Evolutionary conservation across 2,113 vertebrate species (phyloP).

Genomic region (Plestiodon gilberti): DNA sequence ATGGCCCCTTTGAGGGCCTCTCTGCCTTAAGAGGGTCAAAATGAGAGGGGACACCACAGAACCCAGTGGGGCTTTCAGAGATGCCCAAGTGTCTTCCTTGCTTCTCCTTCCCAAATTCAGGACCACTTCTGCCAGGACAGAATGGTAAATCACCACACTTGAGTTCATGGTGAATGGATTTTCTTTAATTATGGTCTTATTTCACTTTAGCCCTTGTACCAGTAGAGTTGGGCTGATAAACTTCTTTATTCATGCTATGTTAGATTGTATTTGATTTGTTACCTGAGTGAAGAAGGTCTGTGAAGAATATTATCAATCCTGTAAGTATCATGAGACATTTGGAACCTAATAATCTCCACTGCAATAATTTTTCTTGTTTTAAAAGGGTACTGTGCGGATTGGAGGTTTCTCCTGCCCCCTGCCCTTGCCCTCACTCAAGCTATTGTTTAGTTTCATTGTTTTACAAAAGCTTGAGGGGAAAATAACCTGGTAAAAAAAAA

Average conservation of each 20-base stretch:
- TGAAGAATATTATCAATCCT: neutral
- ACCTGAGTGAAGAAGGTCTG: neutral
- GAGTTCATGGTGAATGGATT: no score
- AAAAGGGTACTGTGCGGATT: neutral
- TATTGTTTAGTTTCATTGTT: neutral
- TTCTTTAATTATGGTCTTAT: no score
- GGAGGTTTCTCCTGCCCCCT: no score
- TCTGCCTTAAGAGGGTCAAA: no score
- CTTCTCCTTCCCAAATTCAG: no score
- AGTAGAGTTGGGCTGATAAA: neutral
- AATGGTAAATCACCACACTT: no score
- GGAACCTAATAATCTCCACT: neutral
- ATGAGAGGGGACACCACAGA: no score
- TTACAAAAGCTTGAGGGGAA: neutral
- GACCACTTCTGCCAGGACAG: no score
- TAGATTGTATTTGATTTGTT: neutral
- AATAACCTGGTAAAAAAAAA: neutral
- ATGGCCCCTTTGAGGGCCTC: no score
- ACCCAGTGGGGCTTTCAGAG: no score
- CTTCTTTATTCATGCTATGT: neutral
- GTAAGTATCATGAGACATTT: neutral
- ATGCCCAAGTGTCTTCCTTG: no score
- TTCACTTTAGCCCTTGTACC: neutral
- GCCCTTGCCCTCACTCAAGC: neutral
- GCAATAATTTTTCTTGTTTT: neutral